These are phyloP conservation scores for Silvanus unidentatus DNA, from an alignment of 2,888 invertebrate species.

Conservation along the genomic window DNA sequence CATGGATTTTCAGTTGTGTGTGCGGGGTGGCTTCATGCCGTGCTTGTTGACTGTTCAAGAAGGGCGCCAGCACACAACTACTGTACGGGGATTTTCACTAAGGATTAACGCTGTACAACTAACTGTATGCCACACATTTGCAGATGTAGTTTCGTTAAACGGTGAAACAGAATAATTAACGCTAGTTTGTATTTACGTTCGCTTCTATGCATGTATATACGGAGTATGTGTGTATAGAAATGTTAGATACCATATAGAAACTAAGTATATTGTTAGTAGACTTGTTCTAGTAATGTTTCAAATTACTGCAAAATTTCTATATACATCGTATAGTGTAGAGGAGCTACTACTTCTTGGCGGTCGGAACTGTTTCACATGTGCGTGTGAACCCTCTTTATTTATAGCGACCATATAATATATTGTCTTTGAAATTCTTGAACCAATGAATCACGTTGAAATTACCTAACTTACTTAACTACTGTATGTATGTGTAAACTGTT, in stretches of 20 bases:
- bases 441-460: conserved; percentile 21
- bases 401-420: conserved; percentile 26
- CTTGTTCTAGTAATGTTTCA: conserved; percentile 2
- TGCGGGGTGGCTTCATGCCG: conserved; percentile 2
- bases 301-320: conserved; percentile 4
- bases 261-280: neutral
- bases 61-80: conserved; percentile 16
- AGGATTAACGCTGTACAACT: conserved; percentile 26
- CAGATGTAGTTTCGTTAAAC: conserved; percentile 32
- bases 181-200: conserved; percentile 31
- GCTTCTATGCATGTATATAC: conserved; percentile 5
- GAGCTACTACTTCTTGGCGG: neutral
- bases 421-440: conserved; percentile 25
- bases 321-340: too few relatives aligned
- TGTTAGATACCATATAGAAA: neutral
- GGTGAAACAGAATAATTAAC: conserved; percentile 33
- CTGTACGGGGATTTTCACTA: conserved; percentile 24
- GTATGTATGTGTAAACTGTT: conserved; percentile 1
- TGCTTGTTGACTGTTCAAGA: conserved; percentile 17
- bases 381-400: conserved; percentile 28
- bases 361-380: conserved; percentile 18
- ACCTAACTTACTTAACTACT: conserved; percentile 4
- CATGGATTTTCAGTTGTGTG: neutral
- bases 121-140: conserved; percentile 29
- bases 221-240: neutral